Conservation (phyloP, 2,797 vertebrate genomes). For the Peromyscus attwateri region DNA sequence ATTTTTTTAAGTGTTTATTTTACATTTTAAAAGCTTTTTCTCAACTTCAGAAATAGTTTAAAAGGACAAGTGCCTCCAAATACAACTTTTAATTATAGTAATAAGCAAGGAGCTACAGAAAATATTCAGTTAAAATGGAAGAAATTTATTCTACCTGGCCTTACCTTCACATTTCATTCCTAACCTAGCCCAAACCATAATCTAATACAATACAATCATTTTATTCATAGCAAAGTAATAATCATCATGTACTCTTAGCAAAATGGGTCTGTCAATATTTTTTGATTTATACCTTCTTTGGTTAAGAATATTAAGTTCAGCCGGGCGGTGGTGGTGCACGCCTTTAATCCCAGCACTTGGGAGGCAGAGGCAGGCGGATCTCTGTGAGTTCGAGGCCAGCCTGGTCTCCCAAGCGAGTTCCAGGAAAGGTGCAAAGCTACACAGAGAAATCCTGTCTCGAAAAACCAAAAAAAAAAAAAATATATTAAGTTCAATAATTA, state of each 20-base stretch:
- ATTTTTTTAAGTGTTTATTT: constrained; percentile 43
- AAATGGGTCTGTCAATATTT: constrained; percentile 46
- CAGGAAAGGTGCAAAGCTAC: too few species aligned
- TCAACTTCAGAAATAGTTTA: constrained; percentile 65
- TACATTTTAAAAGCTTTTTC: constrained; percentile 52
- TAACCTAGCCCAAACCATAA: constrained; percentile 47
- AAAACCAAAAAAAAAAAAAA: too few species aligned
- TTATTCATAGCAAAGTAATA: constrained; percentile 59
- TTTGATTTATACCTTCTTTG: constrained; percentile 63
- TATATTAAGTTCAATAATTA: constrained; percentile 54
- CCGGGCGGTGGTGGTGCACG: too few species aligned
- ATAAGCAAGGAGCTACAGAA: constrained; percentile 66
- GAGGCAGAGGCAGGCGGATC: too few species aligned
- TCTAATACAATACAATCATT: constrained; percentile 60
- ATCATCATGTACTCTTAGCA: constrained; percentile 67
- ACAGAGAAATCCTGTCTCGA: too few species aligned
- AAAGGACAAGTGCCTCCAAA: constrained; percentile 61
- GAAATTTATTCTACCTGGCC: constrained; percentile 42
- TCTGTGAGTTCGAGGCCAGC: too few species aligned
- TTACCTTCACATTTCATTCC: constrained; percentile 63
- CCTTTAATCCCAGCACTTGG: too few species aligned
- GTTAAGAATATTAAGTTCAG: constrained; percentile 56
- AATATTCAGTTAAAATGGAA: constrained; percentile 68
- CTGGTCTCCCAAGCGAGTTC: too few species aligned
- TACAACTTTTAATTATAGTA: constrained; percentile 75